A percentile compares a stretch with the other conserved stretches of the same genome.
phyloP scores from a whole-genome alignment of 1,140 invertebrate species.

The Aphis gossypii region DNA sequence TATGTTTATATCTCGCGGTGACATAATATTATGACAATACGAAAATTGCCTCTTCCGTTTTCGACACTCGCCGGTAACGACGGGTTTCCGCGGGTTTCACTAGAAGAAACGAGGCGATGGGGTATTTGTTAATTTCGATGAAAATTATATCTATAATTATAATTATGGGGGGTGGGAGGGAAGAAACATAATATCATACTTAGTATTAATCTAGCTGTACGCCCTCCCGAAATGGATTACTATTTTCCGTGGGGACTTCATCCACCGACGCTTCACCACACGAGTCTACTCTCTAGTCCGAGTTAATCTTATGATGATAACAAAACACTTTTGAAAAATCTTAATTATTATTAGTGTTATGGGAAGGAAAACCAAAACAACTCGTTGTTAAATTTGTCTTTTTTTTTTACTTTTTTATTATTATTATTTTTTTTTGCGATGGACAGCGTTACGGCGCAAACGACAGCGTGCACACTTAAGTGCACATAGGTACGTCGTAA shows the following conservation, averaged over 20 bases:
- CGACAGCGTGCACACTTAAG: slow-evolving; percentile 8
- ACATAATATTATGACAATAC: no score
- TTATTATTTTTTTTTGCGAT: neutral
- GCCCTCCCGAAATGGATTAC: neutral
- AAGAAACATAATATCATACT: no score
- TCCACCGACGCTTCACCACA: neutral
- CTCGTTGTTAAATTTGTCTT: neutral
- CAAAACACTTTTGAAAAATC: neutral
- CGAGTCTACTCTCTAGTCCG: neutral
- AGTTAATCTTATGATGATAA: neutral
- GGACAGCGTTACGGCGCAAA: slow-evolving; percentile 47
- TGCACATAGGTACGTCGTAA: slow-evolving; percentile 44
- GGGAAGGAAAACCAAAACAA: neutral
- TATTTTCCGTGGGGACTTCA: neutral
- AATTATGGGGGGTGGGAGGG: no score
- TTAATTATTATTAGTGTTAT: neutral
- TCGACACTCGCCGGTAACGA: neutral
- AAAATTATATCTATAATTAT: no score
- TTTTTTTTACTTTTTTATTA: neutral
- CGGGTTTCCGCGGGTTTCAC: neutral
- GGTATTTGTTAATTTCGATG: no score
- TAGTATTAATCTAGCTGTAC: neutral
- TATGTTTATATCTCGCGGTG: no score
- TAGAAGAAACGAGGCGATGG: no score
- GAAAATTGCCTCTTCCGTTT: neutral